Evolutionary conservation across 2,797 vertebrate genomes (phyloP).

Genomic region (Mareca strepera): DNA sequence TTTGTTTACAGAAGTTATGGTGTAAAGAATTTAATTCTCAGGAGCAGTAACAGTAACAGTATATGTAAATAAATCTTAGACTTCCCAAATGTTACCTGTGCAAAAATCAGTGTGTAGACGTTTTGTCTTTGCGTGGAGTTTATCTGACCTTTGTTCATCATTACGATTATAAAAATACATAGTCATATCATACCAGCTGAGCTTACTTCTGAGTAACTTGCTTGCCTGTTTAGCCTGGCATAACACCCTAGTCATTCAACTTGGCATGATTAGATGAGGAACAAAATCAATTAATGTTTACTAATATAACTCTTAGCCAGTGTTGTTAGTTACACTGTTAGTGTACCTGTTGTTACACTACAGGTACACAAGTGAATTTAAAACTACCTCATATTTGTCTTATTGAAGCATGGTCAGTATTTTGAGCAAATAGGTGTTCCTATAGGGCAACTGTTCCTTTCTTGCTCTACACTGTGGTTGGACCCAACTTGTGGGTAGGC

Average conservation of each 20-base stretch:
- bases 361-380: neutral
- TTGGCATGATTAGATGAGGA: neutral
- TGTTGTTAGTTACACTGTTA: neutral
- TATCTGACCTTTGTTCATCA: neutral
- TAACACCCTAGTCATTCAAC: neutral
- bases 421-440: neutral
- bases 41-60: neutral
- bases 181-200: neutral
- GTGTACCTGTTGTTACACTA: neutral
- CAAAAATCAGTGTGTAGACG: neutral
- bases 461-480: fast-evolving
- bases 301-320: neutral
- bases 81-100: neutral
- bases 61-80: neutral
- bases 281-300: neutral
- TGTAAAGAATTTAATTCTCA: neutral
- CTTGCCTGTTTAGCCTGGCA: neutral
- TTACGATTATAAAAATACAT: neutral
- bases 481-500: neutral
- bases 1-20: neutral
- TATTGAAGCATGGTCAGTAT: neutral
- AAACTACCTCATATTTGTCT: neutral
- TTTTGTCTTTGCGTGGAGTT: neutral
- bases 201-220: neutral
- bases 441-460: neutral